A percentile compares a stretch with the other conserved stretches of the same genome.
Evolutionary conservation across 2,113 vertebrate species (phyloP).

Genomic region (Paracanthobrama guichenoti): DNA sequence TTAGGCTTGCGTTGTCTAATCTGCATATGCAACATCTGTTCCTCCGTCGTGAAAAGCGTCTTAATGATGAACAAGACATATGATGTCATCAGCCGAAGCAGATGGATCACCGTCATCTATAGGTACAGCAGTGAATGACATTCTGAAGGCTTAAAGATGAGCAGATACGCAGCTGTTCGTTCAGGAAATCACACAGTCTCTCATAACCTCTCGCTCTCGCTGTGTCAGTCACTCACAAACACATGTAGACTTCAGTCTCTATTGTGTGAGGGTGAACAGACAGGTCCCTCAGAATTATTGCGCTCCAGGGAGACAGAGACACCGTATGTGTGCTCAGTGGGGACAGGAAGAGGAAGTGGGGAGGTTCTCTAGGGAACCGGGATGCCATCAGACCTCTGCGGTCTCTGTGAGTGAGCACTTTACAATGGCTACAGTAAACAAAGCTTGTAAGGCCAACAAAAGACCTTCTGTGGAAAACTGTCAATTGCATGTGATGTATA

Average conservation of each 20-base stretch:
- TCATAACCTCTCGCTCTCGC: conserved; percentile 14
- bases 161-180: conserved; percentile 54
- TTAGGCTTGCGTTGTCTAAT: conserved; percentile 47
- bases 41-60: conserved; percentile 39
- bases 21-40: conserved; percentile 57
- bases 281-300: conserved; percentile 36
- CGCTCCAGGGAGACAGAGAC: conserved; percentile 26
- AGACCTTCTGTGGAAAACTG: conserved; percentile 31
- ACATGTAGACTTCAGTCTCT: background rate
- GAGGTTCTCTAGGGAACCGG: conserved; percentile 33
- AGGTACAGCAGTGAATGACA: conserved; percentile 57
- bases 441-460: conserved; percentile 36
- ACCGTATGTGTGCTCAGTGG: conserved; percentile 24
- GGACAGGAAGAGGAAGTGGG: conserved; percentile 35
- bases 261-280: conserved; percentile 37
- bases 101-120: conserved; percentile 56
- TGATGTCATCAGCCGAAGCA: conserved; percentile 55
- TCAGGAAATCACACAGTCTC: conserved; percentile 42
- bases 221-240: conserved; percentile 19
- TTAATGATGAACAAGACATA: conserved; percentile 56
- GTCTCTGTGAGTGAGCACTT: conserved; percentile 40
- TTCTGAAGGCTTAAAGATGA: conserved; percentile 51
- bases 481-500: conserved; percentile 27
- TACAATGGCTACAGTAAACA: conserved; percentile 41
- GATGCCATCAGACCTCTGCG: conserved; percentile 13